Evolutionary conservation across 2,113 vertebrate species (phyloP).

Genomic region (Pipra filicauda): DNA sequence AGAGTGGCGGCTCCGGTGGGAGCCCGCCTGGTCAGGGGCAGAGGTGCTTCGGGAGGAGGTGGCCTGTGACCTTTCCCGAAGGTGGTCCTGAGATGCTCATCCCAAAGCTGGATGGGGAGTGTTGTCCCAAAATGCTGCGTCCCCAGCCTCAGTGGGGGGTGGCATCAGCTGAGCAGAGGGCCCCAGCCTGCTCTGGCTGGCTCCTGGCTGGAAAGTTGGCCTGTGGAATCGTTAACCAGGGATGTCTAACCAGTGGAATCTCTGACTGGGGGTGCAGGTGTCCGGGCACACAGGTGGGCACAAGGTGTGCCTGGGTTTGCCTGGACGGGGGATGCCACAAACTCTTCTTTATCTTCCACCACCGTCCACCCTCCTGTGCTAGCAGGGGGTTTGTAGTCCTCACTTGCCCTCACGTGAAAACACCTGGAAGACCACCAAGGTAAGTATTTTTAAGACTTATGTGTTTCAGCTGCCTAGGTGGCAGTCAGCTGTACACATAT

Average conservation of each 20-base stretch:
- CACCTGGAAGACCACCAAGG: not conserved
- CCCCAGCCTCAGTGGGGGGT: fast-evolving
- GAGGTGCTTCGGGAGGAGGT: not conserved
- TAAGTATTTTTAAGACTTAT: not conserved
- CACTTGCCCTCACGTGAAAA: fast-evolving
- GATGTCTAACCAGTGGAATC: fast-evolving
- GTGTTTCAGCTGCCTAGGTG: not conserved
- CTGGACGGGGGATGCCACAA: not conserved
- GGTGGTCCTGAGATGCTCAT: not conserved
- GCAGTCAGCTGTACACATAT: not conserved
- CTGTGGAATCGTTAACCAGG: not conserved
- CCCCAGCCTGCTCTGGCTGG: not conserved
- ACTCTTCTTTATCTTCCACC: fast-evolving
- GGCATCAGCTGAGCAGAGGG: not conserved
- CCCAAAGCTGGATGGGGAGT: fast-evolving
- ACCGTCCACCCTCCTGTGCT: not conserved
- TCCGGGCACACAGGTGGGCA: not conserved
- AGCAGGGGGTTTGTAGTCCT: not conserved
- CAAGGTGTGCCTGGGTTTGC: fast-evolving
- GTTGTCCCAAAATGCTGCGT: fast-evolving
- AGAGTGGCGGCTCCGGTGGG: not conserved
- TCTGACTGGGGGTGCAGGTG: not conserved
- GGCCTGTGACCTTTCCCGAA: not conserved
- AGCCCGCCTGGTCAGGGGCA: not conserved
- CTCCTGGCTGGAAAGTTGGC: not conserved